Conservation (phyloP, 2,113 vertebrate genomes). For the Strigops habroptila region DNA sequence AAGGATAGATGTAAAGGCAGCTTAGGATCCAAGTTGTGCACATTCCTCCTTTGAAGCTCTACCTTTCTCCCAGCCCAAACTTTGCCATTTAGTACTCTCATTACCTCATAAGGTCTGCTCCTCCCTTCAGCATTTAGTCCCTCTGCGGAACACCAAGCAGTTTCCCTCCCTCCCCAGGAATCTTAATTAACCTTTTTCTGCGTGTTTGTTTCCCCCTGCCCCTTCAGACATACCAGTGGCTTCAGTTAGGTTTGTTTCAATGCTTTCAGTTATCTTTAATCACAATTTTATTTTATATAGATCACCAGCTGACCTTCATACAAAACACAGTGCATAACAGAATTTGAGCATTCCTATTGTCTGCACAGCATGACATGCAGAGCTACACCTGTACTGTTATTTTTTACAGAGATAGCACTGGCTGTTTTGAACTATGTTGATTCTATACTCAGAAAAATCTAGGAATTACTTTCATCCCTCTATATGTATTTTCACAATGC, state of each 20-base stretch:
- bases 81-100: conserved; percentile 5
- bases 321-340: neutral
- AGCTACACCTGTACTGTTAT: neutral
- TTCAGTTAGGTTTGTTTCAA: neutral
- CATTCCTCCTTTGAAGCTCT: conserved; percentile 58
- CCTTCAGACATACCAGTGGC: neutral
- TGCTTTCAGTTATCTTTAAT: neutral
- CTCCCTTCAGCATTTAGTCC: conserved; percentile 15
- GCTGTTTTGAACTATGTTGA: neutral
- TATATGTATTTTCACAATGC: neutral
- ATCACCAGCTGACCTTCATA: neutral
- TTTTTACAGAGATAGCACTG: neutral
- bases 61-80: conserved; percentile 12
- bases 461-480: neutral
- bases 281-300: neutral
- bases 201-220: neutral
- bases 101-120: conserved; percentile 20
- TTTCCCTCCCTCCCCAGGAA: conserved; percentile 50
- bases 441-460: neutral
- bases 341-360: neutral
- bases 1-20: conserved; percentile 26
- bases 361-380: neutral
- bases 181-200: conserved; percentile 30
- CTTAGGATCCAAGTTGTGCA: neutral
- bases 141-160: neutral